Percentiles rank a stretch among this genome's conserved stretches.
phyloP scores from a whole-genome alignment of 1,140 invertebrate species.

The Drosophila seguyi region DNA sequence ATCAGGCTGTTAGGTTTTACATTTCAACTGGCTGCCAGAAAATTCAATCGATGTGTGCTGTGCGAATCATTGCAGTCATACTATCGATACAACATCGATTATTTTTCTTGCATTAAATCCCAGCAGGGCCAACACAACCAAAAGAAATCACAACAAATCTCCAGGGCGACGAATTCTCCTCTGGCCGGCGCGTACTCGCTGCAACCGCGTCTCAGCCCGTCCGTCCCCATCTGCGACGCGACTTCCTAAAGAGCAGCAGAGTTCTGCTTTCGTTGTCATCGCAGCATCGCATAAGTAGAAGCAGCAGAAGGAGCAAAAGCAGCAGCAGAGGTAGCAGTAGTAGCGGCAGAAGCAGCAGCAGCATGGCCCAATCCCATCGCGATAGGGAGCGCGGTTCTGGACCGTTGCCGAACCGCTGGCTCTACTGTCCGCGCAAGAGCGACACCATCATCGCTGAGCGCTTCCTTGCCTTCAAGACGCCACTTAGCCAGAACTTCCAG shows the following conservation, averaged over 20 bases:
- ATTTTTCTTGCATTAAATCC: neutral
- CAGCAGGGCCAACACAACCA: slow-evolving; percentile 15
- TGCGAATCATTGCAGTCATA: neutral
- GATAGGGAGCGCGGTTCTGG: slow-evolving; percentile 86
- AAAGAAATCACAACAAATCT: slow-evolving; percentile 22
- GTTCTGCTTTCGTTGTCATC: slow-evolving; percentile 10
- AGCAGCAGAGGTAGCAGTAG: neutral
- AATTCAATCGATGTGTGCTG: neutral
- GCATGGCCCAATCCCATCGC: slow-evolving; percentile 61
- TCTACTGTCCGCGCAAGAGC: slow-evolving; percentile 95
- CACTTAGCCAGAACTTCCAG: slow-evolving; percentile 92
- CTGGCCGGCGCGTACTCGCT: slow-evolving; percentile 17
- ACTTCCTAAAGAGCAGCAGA: slow-evolving; percentile 1
- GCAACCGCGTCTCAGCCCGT: slow-evolving; percentile 10
- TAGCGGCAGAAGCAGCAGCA: slow-evolving; percentile 1
- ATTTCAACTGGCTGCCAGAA: neutral
- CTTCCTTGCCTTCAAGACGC: slow-evolving; percentile 97
- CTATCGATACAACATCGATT: neutral
- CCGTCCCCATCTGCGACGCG: slow-evolving; percentile 9
- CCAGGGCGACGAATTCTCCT: slow-evolving; percentile 13
- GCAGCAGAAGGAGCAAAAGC: neutral
- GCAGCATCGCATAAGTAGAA: slow-evolving; percentile 1
- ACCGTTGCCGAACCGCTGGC: slow-evolving; percentile 94
- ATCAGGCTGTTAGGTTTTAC: neutral
- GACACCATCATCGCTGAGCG: slow-evolving; percentile 90